Conservation (phyloP, 2,888 invertebrate species). For the Shargacucullia verbasci region DNA sequence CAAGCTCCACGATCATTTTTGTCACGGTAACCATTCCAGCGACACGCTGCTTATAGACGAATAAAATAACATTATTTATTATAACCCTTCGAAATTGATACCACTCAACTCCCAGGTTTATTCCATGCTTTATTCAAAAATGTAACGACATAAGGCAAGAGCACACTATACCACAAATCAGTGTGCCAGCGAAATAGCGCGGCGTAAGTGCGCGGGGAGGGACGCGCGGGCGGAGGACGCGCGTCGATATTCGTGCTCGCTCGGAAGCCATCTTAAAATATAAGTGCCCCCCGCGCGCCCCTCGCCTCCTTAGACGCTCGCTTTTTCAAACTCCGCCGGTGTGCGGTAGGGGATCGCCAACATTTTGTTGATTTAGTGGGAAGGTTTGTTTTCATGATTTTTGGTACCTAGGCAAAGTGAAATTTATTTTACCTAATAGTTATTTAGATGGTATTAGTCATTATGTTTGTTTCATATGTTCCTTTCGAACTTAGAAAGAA, state of each 20-base stretch:
- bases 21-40: too few relatives aligned
- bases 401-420: too few relatives aligned
- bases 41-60: too few relatives aligned
- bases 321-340: constrained; percentile 82
- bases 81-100: too few relatives aligned
- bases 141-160: constrained; percentile 42
- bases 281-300: constrained; percentile 72
- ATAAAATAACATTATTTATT: too few relatives aligned
- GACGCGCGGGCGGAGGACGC: constrained; percentile 64
- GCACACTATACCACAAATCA: constrained; percentile 61
- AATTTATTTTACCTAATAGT: too few relatives aligned
- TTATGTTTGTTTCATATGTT: too few relatives aligned
- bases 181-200: constrained; percentile 70
- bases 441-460: too few relatives aligned
- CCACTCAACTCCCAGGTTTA: too few relatives aligned
- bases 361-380: constrained; percentile 63
- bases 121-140: constrained; percentile 30
- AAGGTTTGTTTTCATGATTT: background rate
- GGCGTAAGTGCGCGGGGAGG: constrained; percentile 64
- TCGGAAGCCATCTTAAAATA: constrained; percentile 89
- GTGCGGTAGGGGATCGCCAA: constrained; percentile 65
- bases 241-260: constrained; percentile 87
- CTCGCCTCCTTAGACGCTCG: constrained; percentile 83
- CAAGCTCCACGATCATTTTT: too few relatives aligned
- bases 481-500: too few relatives aligned